Base-by-base conservation (phyloP, 1,140 invertebrate species). In the Leptinotarsa undecemlineata region DNA sequence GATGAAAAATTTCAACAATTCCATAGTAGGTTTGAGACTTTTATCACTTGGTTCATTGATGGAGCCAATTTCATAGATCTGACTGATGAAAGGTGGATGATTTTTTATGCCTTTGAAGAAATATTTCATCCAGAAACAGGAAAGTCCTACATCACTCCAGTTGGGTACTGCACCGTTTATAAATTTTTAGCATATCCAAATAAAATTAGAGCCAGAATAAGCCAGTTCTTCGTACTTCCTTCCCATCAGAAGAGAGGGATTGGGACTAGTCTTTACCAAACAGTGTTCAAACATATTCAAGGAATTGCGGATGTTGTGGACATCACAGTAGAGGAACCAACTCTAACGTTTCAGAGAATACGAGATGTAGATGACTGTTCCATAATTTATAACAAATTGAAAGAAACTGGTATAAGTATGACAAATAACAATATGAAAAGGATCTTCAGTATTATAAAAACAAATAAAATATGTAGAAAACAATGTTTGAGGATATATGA, bases 21-120 rank as follows among this genome's bases (percentile, higher is more conserved):
- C 84, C 95, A 98, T 83, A 86, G 91, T 78, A 89, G 93, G 73
- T 86, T 99, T 73, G 95, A 98, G 87, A 96, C 95, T 6, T 97
- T 98, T 83, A 87, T 98, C 14, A 85, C 98, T 71, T 99, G 95
- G 93, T 99, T 93, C 83, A 95, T 99, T 80, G 97, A 99, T 89
- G 96, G 95, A 5, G 94, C 94, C 14, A 94, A 91, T 64, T 98
- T 94, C 83, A 95, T 99, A 80, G 96, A 98, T 87, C 88, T 93
- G 3, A 94, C 96, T 85, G 98, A 99, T 88, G 90, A 94, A 33
- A 91, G 93, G 77, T 99, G 98, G 96, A 89, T 90, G 57, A 97
- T 95, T 84, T 98, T 96, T 85, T 90, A 96, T 66, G 86, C 97
- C 77, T 97, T 92, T 86, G 95, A 97, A 86, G 95, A 93, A 81